Conservation (phyloP, 2,113 vertebrate species). For the Phrynosoma blainvillii region DNA sequence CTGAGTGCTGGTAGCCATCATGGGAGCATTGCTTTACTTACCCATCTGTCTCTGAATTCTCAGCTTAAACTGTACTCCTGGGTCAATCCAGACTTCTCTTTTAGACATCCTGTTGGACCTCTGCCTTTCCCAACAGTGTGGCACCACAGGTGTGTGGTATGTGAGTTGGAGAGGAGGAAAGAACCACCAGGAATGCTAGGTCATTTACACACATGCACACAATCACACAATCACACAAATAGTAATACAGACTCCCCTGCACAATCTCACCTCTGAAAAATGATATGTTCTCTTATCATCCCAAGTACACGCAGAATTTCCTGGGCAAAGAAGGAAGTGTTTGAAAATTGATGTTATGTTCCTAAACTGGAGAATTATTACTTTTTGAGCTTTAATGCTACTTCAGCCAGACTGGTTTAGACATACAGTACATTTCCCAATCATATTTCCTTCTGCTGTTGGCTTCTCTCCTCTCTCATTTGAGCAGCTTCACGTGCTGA, state of each 20-base stretch:
- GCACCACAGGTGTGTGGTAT: constrained; percentile 51
- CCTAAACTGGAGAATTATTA: constrained; percentile 53
- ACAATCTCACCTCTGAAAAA: neutral
- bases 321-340: constrained; percentile 56
- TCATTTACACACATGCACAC: no score
- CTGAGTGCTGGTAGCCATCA: constrained; percentile 45
- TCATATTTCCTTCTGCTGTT: constrained; percentile 53
- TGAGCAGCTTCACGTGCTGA: constrained; percentile 45
- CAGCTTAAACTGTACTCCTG: constrained; percentile 50
- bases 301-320: constrained; percentile 24
- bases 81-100: constrained; percentile 41
- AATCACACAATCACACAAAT: no score
- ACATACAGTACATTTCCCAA: constrained; percentile 47
- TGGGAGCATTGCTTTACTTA: constrained; percentile 49
- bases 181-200: neutral
- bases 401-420: constrained; percentile 67
- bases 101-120: constrained; percentile 57
- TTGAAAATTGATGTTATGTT: constrained; percentile 56
- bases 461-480: constrained; percentile 35
- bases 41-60: constrained; percentile 56
- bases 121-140: constrained; percentile 46
- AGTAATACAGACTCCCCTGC: constrained; percentile 47
- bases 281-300: neutral
- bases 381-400: constrained; percentile 58
- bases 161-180: neutral